A percentile compares a stretch with the other conserved stretches of the same genome.
These are phyloP conservation scores for Gallinago undulata DNA, from an alignment of 2,113 vertebrate species.

Conservation along the genomic window DNA sequence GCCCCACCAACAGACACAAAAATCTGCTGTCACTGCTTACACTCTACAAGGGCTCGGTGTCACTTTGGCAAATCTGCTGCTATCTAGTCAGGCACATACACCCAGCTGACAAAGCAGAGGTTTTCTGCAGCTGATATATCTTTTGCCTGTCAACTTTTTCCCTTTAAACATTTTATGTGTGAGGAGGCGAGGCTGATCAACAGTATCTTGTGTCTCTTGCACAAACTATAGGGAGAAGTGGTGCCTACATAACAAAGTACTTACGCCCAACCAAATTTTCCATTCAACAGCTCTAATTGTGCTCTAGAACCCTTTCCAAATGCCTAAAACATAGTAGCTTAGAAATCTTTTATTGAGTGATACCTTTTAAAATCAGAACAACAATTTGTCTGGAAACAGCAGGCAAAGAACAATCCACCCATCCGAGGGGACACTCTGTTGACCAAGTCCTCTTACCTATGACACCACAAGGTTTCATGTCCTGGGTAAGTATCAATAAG, in stretches of 20 bases:
- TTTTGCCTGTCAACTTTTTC: not conserved
- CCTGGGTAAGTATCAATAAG: slow-evolving; percentile 93
- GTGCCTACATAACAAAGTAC: not conserved
- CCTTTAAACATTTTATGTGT: not conserved
- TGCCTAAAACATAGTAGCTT: not conserved
- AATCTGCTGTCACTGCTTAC: not conserved
- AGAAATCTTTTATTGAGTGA: not conserved
- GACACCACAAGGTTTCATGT: slow-evolving; percentile 96
- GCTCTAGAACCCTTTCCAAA: not conserved
- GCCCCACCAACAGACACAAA: not conserved
- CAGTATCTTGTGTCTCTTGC: not conserved
- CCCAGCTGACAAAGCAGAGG: not conserved
- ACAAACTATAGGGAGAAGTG: not conserved
- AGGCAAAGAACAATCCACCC: not conserved
- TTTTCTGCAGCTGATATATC: not conserved
- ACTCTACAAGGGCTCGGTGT: not conserved
- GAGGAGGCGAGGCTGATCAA: not conserved
- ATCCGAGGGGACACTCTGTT: not conserved
- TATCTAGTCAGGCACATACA: not conserved
- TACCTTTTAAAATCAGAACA: not conserved
- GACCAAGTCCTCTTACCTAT: slow-evolving; percentile 83
- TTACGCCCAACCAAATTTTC: not conserved
- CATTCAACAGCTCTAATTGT: not conserved
- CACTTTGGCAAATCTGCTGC: not conserved
- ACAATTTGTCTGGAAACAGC: not conserved